Evolutionary conservation across 2,888 invertebrate species (phyloP).

Genomic region (Ypsolopha scabrella): DNA sequence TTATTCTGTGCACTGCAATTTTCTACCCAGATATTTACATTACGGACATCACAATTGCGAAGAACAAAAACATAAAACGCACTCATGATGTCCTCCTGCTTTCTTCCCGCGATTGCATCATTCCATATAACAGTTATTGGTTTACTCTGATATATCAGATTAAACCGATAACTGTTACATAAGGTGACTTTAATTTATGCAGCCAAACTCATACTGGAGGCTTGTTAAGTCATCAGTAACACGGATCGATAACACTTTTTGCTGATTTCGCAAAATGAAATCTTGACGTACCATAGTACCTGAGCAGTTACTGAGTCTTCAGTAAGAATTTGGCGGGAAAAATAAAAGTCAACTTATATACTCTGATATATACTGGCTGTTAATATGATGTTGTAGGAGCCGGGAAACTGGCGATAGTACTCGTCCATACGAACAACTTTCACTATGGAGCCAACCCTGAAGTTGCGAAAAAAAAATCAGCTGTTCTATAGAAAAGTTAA

Average conservation of each 20-base stretch:
- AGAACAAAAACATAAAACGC: constrained; percentile 12
- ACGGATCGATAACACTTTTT: constrained; percentile 14
- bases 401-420: too few species aligned
- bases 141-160: constrained; percentile 7
- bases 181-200: too few species aligned
- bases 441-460: too few species aligned
- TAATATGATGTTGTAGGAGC: too few species aligned
- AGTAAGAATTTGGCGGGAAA: too few species aligned
- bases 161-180: constrained; percentile 13
- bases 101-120: not conserved
- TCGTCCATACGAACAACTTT: too few species aligned
- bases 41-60: constrained; percentile 7
- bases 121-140: constrained; percentile 5
- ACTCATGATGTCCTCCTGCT: constrained; percentile 4
- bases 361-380: too few species aligned
- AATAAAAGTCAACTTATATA: too few species aligned
- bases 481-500: too few species aligned
- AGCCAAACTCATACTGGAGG: too few species aligned
- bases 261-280: constrained; percentile 10
- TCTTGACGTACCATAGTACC: constrained; percentile 5
- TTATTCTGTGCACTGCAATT: constrained; percentile 17
- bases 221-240: too few species aligned
- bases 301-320: constrained; percentile 2
- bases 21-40: constrained; percentile 13
- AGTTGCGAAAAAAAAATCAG: too few species aligned